Percentiles rank a stretch among this genome's conserved stretches.
phyloP scores from a whole-genome alignment of 1,140 invertebrate species.

The Hesperophylax magnus region DNA sequence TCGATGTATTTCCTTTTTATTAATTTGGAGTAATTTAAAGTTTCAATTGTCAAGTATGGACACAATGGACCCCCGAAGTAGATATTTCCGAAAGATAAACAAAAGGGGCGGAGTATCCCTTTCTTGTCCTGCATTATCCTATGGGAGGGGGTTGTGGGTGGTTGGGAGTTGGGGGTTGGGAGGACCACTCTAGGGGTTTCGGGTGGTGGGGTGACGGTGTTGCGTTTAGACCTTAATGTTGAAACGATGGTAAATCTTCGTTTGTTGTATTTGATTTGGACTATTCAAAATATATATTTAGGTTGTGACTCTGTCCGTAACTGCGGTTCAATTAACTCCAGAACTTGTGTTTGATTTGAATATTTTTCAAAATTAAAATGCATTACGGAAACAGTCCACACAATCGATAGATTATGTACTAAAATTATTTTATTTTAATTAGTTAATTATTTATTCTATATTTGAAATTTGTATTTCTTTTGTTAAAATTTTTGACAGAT shows the following conservation, averaged over 20 bases:
- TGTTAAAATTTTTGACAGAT: too few species aligned
- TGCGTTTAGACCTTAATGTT: constrained; percentile 7
- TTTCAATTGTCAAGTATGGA: constrained; percentile 56
- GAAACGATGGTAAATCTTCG: not conserved
- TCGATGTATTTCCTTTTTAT: constrained; percentile 52
- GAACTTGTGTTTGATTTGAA: too few species aligned
- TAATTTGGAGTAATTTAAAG: constrained; percentile 56
- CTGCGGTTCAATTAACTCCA: too few species aligned
- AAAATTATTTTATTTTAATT: too few species aligned
- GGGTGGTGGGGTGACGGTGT: not conserved
- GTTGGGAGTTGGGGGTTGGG: not conserved
- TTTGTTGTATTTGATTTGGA: too few species aligned
- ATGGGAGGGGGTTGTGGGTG: not conserved
- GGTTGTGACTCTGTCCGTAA: too few species aligned
- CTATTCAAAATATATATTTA: too few species aligned
- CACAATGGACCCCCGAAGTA: constrained; percentile 43
- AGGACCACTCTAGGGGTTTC: not conserved
- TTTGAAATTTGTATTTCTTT: too few species aligned
- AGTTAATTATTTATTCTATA: too few species aligned
- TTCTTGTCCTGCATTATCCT: constrained; percentile 54
- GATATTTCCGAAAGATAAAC: constrained; percentile 57
- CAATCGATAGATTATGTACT: too few species aligned
- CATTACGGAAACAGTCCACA: too few species aligned
- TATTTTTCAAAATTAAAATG: too few species aligned
- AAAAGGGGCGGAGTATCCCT: constrained; percentile 47